Evolutionary conservation across 2,888 invertebrate species (phyloP), one percentile per base, ranked within the genome.

Genomic region (Cosmopolites sordidus): DNA sequence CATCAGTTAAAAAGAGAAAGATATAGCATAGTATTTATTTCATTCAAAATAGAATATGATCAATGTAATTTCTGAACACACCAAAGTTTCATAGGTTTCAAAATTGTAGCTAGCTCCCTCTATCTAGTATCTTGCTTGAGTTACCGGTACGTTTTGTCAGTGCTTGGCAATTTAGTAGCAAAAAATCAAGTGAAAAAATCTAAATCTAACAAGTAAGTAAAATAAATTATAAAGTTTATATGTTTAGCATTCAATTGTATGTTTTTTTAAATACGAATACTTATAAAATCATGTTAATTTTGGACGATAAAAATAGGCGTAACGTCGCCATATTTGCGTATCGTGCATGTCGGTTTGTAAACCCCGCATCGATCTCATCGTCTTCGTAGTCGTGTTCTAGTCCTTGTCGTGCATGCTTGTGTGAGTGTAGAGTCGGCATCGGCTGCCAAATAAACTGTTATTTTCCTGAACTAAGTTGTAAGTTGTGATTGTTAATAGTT

Each of bases 351-450:
- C 68, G 66, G 67, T 66, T 70, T 69, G 69, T 68, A 67, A 68
- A 68, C 70, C 68, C 69, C 69, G 62, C 69, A 73, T 73, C 69
- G 72, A 73, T 72, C 71, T 65, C 55, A 58, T 54, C 54, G 64
- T 69, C 58, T 63, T 64, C 61, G 66, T 69, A 71, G 71, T 73
- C 73, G 71, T 72, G 71, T 65, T 72, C 70, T 73, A 71, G 73
- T 73, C 72, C 65, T 69, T 65, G 65, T 65, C 60, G 64, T 64
- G 60, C 49, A 56, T 65, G 65, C 58, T 53, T 61, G 63, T 58
- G 64, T 60, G 65, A 64, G 65, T 62, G 61, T 62, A 61, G 57
- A 63, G 55, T 61, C 62, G 61, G 65, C 66, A 65, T 65, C 66
- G 65, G 64, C 68, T 67, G 66, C 64, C 62, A 65, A 63, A 64